phyloP scores from a whole-genome alignment of 1,140 invertebrate genomes.

The Tetramorium simillimum region DNA sequence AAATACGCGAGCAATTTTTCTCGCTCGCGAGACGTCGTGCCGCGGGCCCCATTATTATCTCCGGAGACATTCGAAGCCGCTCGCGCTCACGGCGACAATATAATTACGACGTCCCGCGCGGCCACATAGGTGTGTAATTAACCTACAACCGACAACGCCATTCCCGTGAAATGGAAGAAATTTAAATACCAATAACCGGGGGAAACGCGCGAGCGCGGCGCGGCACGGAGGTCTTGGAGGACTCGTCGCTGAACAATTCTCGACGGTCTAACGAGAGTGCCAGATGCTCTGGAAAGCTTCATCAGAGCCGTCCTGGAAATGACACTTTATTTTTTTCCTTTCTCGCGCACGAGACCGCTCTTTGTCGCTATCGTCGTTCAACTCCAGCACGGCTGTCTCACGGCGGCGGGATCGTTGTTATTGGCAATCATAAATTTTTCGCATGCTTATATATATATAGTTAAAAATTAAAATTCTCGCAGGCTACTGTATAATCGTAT shows the following conservation, averaged over 20 bases:
- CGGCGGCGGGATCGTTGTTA: not conserved
- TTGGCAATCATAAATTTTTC: not conserved
- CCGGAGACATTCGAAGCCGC: constrained; percentile 28
- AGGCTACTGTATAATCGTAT: not conserved
- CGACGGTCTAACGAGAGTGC: constrained; percentile 63
- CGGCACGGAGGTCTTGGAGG: constrained; percentile 42
- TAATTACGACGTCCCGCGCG: constrained; percentile 63
- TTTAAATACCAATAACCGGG: constrained; percentile 73
- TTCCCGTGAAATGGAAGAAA: constrained; percentile 71
- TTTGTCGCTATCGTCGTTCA: not conserved
- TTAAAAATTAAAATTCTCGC: constrained; percentile 7
- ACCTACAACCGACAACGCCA: constrained; percentile 65
- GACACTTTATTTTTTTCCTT: constrained; percentile 26
- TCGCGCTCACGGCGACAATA: constrained; percentile 56
- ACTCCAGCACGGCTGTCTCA: not conserved
- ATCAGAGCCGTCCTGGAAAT: constrained; percentile 48
- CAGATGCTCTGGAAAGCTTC: constrained; percentile 71
- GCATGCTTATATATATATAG: not conserved
- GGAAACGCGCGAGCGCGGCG: not conserved
- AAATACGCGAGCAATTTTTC: constrained; percentile 9
- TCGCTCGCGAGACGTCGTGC: not conserved
- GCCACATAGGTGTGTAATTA: constrained; percentile 63
- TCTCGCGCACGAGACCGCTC: not conserved
- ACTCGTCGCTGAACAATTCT: constrained; percentile 52
- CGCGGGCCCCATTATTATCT: constrained; percentile 25